These are phyloP conservation scores for Orchesella flavescens DNA, from an alignment of 2,888 invertebrate genomes.

Conservation along the genomic window DNA sequence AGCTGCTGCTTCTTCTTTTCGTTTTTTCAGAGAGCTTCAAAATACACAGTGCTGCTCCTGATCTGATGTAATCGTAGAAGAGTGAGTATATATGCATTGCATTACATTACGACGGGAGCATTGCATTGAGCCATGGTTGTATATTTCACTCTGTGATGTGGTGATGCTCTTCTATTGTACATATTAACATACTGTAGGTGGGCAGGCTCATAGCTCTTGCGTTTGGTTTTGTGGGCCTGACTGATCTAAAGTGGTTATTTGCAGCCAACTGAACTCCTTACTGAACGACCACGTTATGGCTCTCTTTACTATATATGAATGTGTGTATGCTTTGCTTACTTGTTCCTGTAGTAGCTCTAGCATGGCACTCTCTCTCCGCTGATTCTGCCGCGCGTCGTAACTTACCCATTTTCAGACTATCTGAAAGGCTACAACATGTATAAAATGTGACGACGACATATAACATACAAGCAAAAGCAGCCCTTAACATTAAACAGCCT, in stretches of 20 bases:
- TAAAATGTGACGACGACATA: slow-evolving; percentile 50
- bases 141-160: slow-evolving; percentile 27
- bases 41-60: too few species aligned
- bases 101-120: too few species aligned
- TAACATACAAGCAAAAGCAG: slow-evolving; percentile 51
- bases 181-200: slow-evolving; percentile 61
- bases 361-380: slow-evolving; percentile 13
- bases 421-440: slow-evolving; percentile 43
- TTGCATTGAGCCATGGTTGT: too few species aligned
- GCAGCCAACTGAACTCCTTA: slow-evolving; percentile 62
- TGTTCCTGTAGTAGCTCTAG: background rate
- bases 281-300: slow-evolving; percentile 21
- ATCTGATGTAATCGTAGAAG: slow-evolving; percentile 25
- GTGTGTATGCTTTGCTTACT: slow-evolving; percentile 14
- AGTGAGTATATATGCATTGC: too few species aligned
- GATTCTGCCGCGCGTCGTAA: slow-evolving; percentile 60
- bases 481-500: slow-evolving; percentile 70
- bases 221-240: slow-evolving; percentile 67
- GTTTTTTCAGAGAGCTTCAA: background rate
- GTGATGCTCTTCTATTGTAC: slow-evolving; percentile 29
- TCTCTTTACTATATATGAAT: background rate
- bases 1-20: slow-evolving; percentile 15
- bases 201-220: slow-evolving; percentile 67
- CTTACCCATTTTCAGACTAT: slow-evolving; percentile 45
- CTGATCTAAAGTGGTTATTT: slow-evolving; percentile 71